phyloP scores from a whole-genome alignment of 2,113 vertebrate species.

The Progne subis region DNA sequence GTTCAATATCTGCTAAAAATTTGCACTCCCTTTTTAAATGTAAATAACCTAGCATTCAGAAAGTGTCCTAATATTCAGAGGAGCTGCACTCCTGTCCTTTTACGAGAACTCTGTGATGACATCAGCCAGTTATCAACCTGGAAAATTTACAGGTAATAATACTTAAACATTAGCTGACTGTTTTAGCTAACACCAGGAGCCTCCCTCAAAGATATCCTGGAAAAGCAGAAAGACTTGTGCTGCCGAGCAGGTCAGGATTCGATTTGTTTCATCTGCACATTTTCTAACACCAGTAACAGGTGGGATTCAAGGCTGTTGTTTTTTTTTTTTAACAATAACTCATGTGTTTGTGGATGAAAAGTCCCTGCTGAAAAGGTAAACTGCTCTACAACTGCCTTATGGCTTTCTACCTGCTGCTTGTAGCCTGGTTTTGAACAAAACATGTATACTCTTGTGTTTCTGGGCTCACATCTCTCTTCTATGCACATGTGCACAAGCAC shows the following conservation, averaged over 20 bases:
- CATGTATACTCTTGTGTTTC: accelerated
- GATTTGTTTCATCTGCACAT: not conserved
- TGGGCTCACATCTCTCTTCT: not conserved
- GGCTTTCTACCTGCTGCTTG: not conserved
- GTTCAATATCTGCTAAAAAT: not conserved
- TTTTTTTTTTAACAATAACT: not conserved
- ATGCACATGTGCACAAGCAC: not conserved
- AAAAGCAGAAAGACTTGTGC: not conserved
- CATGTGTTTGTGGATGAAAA: not conserved
- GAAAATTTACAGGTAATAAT: not conserved
- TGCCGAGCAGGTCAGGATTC: not conserved
- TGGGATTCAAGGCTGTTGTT: not conserved
- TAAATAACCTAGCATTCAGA: not conserved
- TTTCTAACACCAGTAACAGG: not conserved
- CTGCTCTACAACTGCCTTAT: not conserved
- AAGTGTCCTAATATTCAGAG: not conserved
- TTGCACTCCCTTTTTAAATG: not conserved
- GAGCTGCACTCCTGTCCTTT: not conserved
- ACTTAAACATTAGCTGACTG: not conserved
- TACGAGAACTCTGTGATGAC: not conserved
- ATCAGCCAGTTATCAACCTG: not conserved
- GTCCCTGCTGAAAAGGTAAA: not conserved
- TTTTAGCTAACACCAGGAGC: not conserved
- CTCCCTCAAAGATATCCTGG: not conserved
- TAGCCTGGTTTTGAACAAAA: not conserved